Evolutionary conservation across 53 echinoderm and acorn worm genomes (phyloP), one percentile per base, ranked within the genome.

Genomic region (Echinarachnius parma): DNA sequence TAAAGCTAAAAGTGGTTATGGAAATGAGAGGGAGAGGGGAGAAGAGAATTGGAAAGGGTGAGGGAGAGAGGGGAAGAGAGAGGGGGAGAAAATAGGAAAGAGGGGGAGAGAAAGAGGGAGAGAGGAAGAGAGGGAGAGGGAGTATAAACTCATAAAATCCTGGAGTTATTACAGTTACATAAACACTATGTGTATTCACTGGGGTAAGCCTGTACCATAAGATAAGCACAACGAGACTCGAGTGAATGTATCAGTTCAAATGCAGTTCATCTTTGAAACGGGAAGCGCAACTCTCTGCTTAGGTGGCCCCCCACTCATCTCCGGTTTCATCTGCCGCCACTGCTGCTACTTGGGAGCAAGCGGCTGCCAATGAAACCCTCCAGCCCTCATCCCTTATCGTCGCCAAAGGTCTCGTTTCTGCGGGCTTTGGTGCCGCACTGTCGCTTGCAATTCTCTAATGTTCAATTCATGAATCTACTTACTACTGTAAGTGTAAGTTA

Each of bases 381-480:
- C 52, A 49, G 68, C 68, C 52, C 48, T 49, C 61, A 23, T 37
- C 65, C 46, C 65, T 65, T 46, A 65, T 65, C 47, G 44, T 26
- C 65, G 22, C 28, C 65, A 44, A 65, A 65, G 46, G 46, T 46
- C 65, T 44, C 46, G 18, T n/a, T 65, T 4, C 65, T 32, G 32
- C 52, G 36, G 32, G 68, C 65, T 28, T 31, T 68, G 68, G 68
- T 68, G 68, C 68, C 68, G 68, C 50, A 30, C 34, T 68, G 68
- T 68, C 68, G 68, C 68, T 21, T 52, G 13, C 49, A 68, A 31
- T 52, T 52, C 68, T 24, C 68, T 68, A 68, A 68, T 68, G 68
- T 68, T 68, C 68, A 68, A 68, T 68, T 68, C 68, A 68, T 68
- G 68, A 68, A 33, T 20, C 68, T 49, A 13, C 39, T n/a, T n/a